Conservation (phyloP, 2,113 vertebrate species). For the Rhea americana region DNA sequence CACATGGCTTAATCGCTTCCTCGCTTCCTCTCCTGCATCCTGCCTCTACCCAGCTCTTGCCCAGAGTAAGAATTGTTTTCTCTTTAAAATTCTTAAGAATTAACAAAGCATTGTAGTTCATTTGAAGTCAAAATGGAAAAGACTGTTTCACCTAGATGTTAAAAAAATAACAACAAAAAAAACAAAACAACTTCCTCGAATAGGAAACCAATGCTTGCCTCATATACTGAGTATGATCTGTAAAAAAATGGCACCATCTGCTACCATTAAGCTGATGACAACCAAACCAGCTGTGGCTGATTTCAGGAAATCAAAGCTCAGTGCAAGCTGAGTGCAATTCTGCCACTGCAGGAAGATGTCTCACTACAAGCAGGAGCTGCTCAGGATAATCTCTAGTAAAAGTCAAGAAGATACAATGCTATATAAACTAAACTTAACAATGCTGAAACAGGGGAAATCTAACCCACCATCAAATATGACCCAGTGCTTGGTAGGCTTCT, state of each 20-base stretch:
- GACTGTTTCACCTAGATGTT: neutral
- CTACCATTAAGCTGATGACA: neutral
- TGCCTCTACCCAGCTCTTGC: neutral
- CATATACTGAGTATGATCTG: neutral
- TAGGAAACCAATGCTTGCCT: neutral
- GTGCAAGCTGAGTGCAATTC: neutral
- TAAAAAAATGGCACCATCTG: neutral
- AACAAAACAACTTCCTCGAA: neutral
- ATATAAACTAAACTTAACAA: neutral
- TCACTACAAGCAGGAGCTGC: neutral
- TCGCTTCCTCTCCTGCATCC: neutral
- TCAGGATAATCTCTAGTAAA: neutral
- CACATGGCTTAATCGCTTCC: neutral
- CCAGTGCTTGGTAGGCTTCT: neutral
- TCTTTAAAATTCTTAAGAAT: neutral
- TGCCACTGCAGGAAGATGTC: neutral
- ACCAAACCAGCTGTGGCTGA: neutral
- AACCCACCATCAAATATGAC: neutral
- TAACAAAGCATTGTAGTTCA: neutral
- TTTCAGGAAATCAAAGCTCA: neutral
- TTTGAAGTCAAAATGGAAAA: neutral
- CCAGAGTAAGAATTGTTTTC: neutral
- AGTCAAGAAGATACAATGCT: neutral
- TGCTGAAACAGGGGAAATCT: neutral
- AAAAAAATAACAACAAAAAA: neutral